A percentile compares a stretch with the other conserved stretches of the same genome.
Conservation (phyloP, 2,797 vertebrate species). For the Silurus lanzhouensis region DNA sequence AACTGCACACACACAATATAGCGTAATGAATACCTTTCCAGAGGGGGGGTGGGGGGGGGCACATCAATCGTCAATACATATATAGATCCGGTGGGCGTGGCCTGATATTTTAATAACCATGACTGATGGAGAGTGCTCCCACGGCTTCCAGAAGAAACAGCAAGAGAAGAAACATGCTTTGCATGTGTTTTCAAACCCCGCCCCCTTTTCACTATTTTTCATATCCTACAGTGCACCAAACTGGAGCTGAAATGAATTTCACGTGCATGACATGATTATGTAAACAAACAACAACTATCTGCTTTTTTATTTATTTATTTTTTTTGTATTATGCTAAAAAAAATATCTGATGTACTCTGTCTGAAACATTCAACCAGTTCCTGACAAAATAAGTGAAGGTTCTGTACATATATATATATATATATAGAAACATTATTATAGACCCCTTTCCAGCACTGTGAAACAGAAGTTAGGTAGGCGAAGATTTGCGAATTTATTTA, state of each 20-base stretch:
- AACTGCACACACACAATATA: constrained; percentile 62
- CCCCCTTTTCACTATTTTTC: neutral
- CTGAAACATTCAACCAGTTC: too few relatives aligned
- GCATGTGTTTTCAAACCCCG: neutral
- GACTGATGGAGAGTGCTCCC: neutral
- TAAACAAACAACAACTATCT: neutral
- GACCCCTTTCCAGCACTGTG: neutral
- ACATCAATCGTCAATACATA: neutral
- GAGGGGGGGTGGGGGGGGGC: too few relatives aligned
- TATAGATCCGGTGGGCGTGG: neutral
- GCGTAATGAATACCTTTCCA: neutral
- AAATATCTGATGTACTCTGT: neutral
- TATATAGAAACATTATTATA: neutral
- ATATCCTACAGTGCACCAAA: neutral
- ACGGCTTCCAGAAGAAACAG: neutral
- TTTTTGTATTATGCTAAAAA: neutral
- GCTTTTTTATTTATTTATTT: neutral
- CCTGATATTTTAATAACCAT: neutral
- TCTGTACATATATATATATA: too few relatives aligned
- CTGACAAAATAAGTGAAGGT: neutral
- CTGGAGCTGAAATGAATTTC: neutral
- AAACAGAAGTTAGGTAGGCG: too few relatives aligned
- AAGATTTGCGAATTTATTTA: neutral
- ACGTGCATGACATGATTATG: too few relatives aligned
- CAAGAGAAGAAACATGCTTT: neutral